Evolutionary conservation across 2,888 invertebrate species (phyloP).

Genomic region (Noctua pronuba): DNA sequence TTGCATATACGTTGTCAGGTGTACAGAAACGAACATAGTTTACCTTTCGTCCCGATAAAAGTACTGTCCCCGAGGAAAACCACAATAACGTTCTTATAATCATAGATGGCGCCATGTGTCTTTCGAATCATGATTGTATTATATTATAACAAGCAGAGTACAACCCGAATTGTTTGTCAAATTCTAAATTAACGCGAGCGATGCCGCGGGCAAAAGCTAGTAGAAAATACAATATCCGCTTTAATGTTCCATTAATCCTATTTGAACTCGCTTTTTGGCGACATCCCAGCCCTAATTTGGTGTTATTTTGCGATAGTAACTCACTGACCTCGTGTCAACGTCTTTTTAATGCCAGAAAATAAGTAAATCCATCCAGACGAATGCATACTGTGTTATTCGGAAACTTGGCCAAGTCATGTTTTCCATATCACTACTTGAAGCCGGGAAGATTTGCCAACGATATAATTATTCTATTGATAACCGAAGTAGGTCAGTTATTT

Average conservation of each 20-base stretch:
- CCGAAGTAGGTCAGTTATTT: neutral
- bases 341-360: conserved; percentile 32
- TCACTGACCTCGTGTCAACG: conserved; percentile 37
- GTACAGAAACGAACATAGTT: too few species aligned
- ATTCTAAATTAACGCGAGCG: too few species aligned
- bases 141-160: too few species aligned
- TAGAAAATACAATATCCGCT: neutral
- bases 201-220: too few species aligned
- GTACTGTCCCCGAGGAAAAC: too few species aligned
- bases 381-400: neutral
- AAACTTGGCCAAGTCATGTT: neutral
- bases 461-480: neutral
- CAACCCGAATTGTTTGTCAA: too few species aligned
- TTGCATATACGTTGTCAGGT: too few species aligned
- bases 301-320: conserved; percentile 32
- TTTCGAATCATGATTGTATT: too few species aligned
- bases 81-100: too few species aligned
- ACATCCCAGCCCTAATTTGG: conserved; percentile 32
- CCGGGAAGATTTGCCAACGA: neutral
- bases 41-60: too few species aligned
- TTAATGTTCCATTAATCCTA: conserved; percentile 25
- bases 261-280: conserved; percentile 44
- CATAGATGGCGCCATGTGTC: too few species aligned
- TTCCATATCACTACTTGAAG: neutral
- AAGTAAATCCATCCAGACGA: neutral